Evolutionary conservation across 1,140 invertebrate genomes (phyloP), one percentile per base, ranked within the genome.

Genomic region (Carposina sasakii): DNA sequence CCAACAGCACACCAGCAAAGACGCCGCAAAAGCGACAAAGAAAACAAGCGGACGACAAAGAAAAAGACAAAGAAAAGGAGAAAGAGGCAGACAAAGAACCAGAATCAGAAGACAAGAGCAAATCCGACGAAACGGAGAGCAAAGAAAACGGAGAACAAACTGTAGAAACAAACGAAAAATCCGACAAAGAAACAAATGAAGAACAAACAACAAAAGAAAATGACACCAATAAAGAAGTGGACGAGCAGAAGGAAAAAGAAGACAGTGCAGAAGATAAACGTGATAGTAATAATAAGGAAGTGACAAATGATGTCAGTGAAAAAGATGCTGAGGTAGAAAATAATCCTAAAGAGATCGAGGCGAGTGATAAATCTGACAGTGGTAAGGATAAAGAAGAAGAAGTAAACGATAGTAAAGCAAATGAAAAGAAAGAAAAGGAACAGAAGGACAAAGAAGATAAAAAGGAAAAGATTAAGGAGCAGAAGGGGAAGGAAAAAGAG

Each of bases 11-110:
- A 21, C 57, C 71, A 24, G 24, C 61, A 28, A 79, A 74, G 51
- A 30, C 60, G 4, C 45, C 61, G 15, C 16, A 66, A 4, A 81
- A 81, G 54, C 54, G 73, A 44, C 72, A 76, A 37, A 66, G 70
- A 49, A 73, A 67, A 47, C 50, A 60, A 44, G 57, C n/a, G n/a
- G n/a, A n/a, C n/a, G n/a, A n/a, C n/a, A n/a, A 63, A 34, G 53
- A 71, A 39, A 62, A 76, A 28, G 62, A 72, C 13, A 63, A 60
- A 13, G 49, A 55, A 9, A 47, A 26, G 5, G 26, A 62, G 26
- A 49, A 54, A 47, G 48, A 58, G 20, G 31, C 21, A 42, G 42
- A 48, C 8, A 55, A 52, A 33, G 37, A 61, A 1, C 52, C 40
- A 33, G 60, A 61, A 23, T 20, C 41, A 21, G 53, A 53, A 36